Conservation (phyloP, 1,140 invertebrate genomes). For the Aphelenchoides fujianensis region DNA sequence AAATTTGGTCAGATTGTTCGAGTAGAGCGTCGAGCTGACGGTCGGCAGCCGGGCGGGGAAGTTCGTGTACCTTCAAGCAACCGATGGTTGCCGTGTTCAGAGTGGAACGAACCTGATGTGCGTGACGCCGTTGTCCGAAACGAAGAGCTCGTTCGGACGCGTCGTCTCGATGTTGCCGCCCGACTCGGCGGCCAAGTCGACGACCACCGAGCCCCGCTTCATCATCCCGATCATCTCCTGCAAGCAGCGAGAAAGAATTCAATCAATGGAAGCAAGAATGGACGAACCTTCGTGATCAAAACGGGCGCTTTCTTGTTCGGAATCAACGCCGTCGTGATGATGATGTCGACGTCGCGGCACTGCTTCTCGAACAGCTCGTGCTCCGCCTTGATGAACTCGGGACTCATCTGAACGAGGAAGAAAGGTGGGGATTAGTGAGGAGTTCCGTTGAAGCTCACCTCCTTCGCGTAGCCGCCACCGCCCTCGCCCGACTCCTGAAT, state of each 20-base stretch:
- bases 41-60: conserved; percentile 79
- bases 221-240: conserved; percentile 78
- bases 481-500: conserved; percentile 77
- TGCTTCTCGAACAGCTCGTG: conserved; percentile 81
- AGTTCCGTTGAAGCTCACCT: too few species aligned
- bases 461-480: conserved; percentile 79
- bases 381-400: conserved; percentile 81
- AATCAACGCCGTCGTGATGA: conserved; percentile 82
- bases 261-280: too few species aligned
- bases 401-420: too few species aligned
- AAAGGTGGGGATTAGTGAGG: too few species aligned
- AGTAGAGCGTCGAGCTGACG: conserved; percentile 80
- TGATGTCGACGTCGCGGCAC: conserved; percentile 74
- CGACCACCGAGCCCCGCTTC: conserved; percentile 83
- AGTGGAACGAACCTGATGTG: too few species aligned
- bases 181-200: conserved; percentile 82
- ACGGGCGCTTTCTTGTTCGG: conserved; percentile 81
- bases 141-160: conserved; percentile 74
- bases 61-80: too few species aligned
- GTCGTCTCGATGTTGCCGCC: conserved; percentile 84
- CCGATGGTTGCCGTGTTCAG: too few species aligned
- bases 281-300: conserved; percentile 73
- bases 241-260: conserved; percentile 22
- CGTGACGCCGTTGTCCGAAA: conserved; percentile 73
- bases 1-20: conserved; percentile 85